Evolutionary conservation across 2,888 invertebrate species (phyloP).

Genomic region (Creontiades dilutus): DNA sequence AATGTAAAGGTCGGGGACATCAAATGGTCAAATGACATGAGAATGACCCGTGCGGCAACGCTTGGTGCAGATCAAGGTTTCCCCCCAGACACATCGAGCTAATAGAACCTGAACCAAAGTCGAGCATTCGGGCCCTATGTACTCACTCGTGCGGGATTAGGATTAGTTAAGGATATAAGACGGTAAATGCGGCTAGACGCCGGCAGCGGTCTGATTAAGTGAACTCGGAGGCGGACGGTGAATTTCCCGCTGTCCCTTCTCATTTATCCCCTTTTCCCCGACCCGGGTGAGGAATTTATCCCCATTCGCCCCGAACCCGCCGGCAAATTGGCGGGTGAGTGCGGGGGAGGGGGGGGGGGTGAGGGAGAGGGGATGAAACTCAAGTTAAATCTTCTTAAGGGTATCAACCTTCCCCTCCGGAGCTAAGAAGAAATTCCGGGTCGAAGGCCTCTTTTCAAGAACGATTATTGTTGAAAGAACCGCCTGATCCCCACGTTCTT

Average conservation of each 20-base stretch:
- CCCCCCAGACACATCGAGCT: too few species aligned
- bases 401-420: slow-evolving; percentile 8
- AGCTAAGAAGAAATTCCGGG: neutral
- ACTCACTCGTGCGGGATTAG: slow-evolving; percentile 1
- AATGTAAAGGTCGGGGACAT: too few species aligned
- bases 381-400: slow-evolving; percentile 34
- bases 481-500: neutral
- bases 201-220: slow-evolving; percentile 20
- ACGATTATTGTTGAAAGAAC: slow-evolving; percentile 20
- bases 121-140: neutral
- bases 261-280: slow-evolving; percentile 36
- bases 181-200: slow-evolving; percentile 15
- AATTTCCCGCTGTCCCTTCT: slow-evolving; percentile 24
- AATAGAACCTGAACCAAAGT: too few species aligned
- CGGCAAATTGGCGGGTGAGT: neutral
- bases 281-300: neutral
- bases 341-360: too few species aligned
- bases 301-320: neutral
- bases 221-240: slow-evolving; percentile 29
- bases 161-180: slow-evolving; percentile 28
- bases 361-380: slow-evolving; percentile 19
- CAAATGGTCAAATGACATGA: too few species aligned
- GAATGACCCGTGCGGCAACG: too few species aligned
- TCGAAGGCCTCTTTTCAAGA: slow-evolving; percentile 31
- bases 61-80: too few species aligned